A percentile compares a stretch with the other conserved stretches of the same genome.
These are phyloP conservation scores for Lepus europaeus DNA, from an alignment of 2,113 vertebrate species.

Conservation along the genomic window DNA sequence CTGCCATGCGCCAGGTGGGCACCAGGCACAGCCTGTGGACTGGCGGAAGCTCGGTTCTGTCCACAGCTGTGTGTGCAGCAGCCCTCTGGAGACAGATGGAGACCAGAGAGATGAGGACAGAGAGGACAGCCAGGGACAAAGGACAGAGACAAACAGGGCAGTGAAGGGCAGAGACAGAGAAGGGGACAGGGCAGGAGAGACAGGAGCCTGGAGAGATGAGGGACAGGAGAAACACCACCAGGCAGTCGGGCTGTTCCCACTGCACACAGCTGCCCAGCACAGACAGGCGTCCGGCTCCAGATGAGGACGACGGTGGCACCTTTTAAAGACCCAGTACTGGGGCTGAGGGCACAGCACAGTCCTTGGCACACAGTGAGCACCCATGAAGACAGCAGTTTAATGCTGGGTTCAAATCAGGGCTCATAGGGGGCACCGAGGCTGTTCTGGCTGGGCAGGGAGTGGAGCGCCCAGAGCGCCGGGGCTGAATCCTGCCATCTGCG, in stretches of 20 bases:
- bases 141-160: background rate
- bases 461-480: fast-evolving
- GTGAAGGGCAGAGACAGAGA: background rate
- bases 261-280: background rate
- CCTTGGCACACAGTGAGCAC: background rate
- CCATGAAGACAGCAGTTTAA: background rate
- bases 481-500: fast-evolving
- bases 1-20: background rate
- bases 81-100: background rate
- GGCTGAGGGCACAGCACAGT: background rate
- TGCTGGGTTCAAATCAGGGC: background rate
- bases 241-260: background rate
- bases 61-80: background rate
- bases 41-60: background rate
- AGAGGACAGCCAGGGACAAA: background rate
- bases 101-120: background rate
- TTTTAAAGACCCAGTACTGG: background rate
- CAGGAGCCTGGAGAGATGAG: background rate
- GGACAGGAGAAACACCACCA: background rate
- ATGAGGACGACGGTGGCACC: background rate
- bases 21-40: background rate
- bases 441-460: background rate
- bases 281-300: background rate
- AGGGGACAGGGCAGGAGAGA: background rate
- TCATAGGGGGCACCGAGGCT: background rate